A percentile compares a stretch with the other conserved stretches of the same genome.
These are phyloP conservation scores for Oreochromis niloticus DNA, from an alignment of 2,113 vertebrate species.

Conservation along the genomic window DNA sequence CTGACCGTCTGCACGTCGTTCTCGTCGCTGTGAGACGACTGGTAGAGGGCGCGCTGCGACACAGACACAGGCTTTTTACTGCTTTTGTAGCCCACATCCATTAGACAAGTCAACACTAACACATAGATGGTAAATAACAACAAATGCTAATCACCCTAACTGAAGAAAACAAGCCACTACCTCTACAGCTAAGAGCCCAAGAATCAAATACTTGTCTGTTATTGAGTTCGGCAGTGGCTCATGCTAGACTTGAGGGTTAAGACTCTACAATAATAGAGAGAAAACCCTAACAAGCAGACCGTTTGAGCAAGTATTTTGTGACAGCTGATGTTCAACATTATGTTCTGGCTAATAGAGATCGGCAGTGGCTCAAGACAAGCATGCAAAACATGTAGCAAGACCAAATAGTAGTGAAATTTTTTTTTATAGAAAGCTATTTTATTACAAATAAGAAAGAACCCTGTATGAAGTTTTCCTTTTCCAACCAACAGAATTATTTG, in stretches of 20 bases:
- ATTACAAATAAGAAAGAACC: background rate
- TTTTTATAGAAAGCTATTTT: background rate
- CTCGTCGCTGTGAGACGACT: slow-evolving; percentile 97
- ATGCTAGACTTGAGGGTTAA: background rate
- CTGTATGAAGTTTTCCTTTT: background rate
- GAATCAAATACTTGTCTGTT: background rate
- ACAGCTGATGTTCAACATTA: background rate
- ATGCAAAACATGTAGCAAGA: background rate
- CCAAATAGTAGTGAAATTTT: background rate
- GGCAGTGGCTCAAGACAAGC: background rate
- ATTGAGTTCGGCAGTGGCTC: background rate
- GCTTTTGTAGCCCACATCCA: background rate
- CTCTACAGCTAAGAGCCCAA: background rate
- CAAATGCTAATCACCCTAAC: background rate
- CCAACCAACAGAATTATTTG: background rate
- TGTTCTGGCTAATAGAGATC: background rate
- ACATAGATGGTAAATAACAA: background rate
- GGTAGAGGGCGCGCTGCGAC: slow-evolving; percentile 89
- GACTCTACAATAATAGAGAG: background rate
- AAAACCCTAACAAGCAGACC: background rate
- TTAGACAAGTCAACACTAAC: background rate
- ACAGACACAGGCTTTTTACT: background rate
- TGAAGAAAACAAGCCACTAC: background rate
- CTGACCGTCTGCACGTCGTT: slow-evolving; percentile 99
- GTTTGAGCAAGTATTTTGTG: background rate